These are phyloP conservation scores for Hirtodrosophila confusa DNA, from an alignment of 2,888 invertebrate genomes.

Conservation along the genomic window DNA sequence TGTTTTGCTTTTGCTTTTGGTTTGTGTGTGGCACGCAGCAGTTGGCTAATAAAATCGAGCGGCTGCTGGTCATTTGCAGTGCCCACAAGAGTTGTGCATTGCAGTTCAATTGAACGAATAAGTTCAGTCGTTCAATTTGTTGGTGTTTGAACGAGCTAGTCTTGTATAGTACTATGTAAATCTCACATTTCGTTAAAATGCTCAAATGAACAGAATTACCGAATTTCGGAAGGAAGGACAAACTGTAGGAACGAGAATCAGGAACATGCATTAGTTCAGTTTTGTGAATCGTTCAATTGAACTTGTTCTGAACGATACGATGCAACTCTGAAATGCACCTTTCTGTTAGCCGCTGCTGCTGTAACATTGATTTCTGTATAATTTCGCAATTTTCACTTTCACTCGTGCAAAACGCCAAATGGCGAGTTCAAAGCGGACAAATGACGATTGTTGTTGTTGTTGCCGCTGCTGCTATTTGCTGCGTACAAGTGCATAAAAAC, in stretches of 20 bases:
- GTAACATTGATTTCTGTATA: conserved; percentile 72
- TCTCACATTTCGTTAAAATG: too few species aligned
- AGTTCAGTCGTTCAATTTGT: too few species aligned
- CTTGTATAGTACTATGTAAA: too few species aligned
- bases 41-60: conserved; percentile 52
- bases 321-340: conserved; percentile 18
- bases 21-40: conserved; percentile 10
- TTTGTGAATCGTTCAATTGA: too few species aligned
- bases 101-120: too few species aligned
- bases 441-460: conserved; percentile 37
- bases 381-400: conserved; percentile 82
- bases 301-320: background rate
- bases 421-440: conserved; percentile 60
- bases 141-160: too few species aligned
- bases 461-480: conserved; percentile 13
- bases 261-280: too few species aligned
- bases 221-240: too few species aligned
- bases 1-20: conserved; percentile 20
- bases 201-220: too few species aligned
- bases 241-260: too few species aligned
- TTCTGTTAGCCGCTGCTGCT: conserved; percentile 42
- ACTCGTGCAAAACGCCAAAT: conserved; percentile 64
- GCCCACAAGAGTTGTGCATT: conserved; percentile 25
- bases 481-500: conserved; percentile 32
- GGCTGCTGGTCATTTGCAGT: conserved; percentile 28